Evolutionary conservation across 2,797 vertebrate species (phyloP).

Genomic region (Aplochiton taeniatus): DNA sequence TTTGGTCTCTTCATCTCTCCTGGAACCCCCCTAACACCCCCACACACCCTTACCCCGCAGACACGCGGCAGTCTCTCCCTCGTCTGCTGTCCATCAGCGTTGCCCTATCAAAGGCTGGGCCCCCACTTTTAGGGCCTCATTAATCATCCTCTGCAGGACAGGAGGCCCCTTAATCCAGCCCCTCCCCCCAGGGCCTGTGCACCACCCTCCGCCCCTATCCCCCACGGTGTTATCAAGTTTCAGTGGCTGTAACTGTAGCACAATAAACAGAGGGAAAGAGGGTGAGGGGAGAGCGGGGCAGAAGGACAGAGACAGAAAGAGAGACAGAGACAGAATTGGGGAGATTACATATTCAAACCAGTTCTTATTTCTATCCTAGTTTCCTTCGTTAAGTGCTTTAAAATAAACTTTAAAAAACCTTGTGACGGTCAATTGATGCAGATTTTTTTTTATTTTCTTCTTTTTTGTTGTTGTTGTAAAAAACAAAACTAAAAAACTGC

Average conservation of each 20-base stretch:
- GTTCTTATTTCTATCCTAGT: neutral
- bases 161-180: constrained; percentile 73
- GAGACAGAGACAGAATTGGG: too few relatives aligned
- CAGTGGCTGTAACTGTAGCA: constrained; percentile 79
- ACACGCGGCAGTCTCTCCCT: constrained; percentile 53
- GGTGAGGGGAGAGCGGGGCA: constrained; percentile 26
- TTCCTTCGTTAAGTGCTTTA: neutral
- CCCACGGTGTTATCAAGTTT: constrained; percentile 78
- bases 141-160: constrained; percentile 79
- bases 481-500: too few relatives aligned
- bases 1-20: neutral
- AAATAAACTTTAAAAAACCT: neutral
- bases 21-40: constrained; percentile 20
- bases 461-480: too few relatives aligned
- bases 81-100: constrained; percentile 65
- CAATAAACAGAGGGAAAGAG: constrained; percentile 70
- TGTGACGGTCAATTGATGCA: too few relatives aligned
- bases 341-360: neutral
- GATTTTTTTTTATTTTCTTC: too few relatives aligned
- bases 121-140: constrained; percentile 74
- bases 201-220: constrained; percentile 64
- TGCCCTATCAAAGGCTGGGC: constrained; percentile 57
- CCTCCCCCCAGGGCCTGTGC: constrained; percentile 45
- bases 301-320: constrained; percentile 37
- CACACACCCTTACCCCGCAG: constrained; percentile 48